Evolutionary conservation across 2,888 invertebrate species (phyloP), one percentile per base, ranked within the genome.

Genomic region (Pocota personata): DNA sequence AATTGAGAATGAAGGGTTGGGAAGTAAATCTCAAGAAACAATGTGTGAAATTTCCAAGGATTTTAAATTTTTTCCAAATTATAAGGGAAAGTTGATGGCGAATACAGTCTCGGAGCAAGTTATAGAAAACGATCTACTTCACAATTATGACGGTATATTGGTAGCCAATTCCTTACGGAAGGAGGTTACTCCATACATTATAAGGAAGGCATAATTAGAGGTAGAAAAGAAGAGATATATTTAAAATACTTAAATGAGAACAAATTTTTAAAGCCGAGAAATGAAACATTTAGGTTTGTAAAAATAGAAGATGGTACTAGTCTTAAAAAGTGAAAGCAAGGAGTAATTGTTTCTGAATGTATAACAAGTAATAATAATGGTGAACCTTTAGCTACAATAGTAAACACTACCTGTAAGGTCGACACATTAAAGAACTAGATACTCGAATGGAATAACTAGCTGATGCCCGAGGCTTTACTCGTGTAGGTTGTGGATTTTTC

Each of bases 151-250:
- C 8, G 58, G 48, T 10, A 12, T 72, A 8, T 46, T 58, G 48
- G 58, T 35, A 60, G 72, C 7, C 50, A 60, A 7, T 60, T 72
- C 50, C 37, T 72, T 14, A 43, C 60, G 35, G 60, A 72, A 60
- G 72, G 60, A 71, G 71, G 71, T 58, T 71, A 71, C 35, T 71
- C 58, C 10, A 72, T 72, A 4, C 37, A 60, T n/a, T n/a, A n/a
- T n/a, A n/a, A n/a, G n/a, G n/a, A n/a, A n/a, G 58, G 35, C 8
- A 48, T 72, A 14, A 21, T 57, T 24, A 57, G 19, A 57, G 32
- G 24, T 14, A 71, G 43, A 30, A n/a, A 30, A n/a, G 72, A 73
- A 40, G 62, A 73, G 27, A 52, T 62, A 37, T 14, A n/a, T 27
- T 30, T 55, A 14, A 69, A 52, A 37, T 67, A 67, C 21, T 52